phyloP scores from a whole-genome alignment of 2,888 invertebrate genomes.

The Melanophora roralis region DNA sequence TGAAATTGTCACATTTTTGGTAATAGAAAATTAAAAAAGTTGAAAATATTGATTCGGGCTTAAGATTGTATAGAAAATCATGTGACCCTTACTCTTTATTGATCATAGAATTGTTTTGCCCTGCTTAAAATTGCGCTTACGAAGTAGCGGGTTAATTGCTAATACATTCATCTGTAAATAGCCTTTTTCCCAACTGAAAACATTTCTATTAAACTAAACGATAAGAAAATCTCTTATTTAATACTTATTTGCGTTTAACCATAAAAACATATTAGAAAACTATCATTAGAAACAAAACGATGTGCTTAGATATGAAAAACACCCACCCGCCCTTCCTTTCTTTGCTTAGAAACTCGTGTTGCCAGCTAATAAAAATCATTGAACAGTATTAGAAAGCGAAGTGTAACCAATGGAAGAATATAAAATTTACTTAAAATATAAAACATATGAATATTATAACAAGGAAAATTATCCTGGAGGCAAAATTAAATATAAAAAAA shows the following conservation, averaged over 20 bases:
- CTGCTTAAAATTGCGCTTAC: too few species aligned
- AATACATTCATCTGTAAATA: too few species aligned
- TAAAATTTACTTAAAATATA: conserved; percentile 15
- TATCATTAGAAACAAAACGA: conserved; percentile 52
- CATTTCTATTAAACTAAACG: conserved; percentile 54
- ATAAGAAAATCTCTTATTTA: conserved; percentile 53
- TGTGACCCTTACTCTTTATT: too few species aligned
- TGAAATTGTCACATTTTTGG: too few species aligned
- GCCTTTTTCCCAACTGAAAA: conserved; percentile 1
- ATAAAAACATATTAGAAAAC: conserved; percentile 60
- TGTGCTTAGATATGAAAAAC: not conserved
- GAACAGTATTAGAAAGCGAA: conserved; percentile 42
- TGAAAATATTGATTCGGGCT: too few species aligned
- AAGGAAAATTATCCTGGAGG: conserved; percentile 12
- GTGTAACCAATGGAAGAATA: conserved; percentile 54
- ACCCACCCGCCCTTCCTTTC: not conserved
- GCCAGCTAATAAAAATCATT: conserved; percentile 62
- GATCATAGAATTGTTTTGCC: too few species aligned
- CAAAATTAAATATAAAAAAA: conserved; percentile 16
- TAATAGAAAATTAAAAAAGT: too few species aligned
- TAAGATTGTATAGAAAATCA: too few species aligned
- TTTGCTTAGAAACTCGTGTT: conserved; percentile 31
- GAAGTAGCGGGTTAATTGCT: too few species aligned
- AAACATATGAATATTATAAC: conserved; percentile 25
- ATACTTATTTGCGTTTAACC: conserved; percentile 35